Evolutionary conservation across 2,113 vertebrate genomes (phyloP), one percentile per base, ranked within the genome.

Genomic region (Marmota monax): DNA sequence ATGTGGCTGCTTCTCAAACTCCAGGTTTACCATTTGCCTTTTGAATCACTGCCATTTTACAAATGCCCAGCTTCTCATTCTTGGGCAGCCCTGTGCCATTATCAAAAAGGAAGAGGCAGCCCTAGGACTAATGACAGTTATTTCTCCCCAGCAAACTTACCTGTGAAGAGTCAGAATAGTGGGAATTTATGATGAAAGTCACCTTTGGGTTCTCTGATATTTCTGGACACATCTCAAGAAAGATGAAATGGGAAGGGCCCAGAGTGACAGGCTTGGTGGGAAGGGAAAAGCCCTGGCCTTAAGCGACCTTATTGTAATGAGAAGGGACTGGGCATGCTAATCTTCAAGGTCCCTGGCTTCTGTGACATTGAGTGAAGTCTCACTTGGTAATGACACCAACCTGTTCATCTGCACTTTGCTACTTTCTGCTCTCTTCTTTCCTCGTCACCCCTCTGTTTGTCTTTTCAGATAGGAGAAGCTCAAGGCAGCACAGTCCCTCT

Each of bases 301-400:
- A 53, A 34, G 37, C 4, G 45, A 70, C 29, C 53, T 92, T 48
- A 16, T 39, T 78, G 37, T 74, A 78, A 53, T 20, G 85, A 63
- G 48, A 90, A 70, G 61, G n/a, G 16, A 42, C 53, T 90, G 80
- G 32, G 9, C 12, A 7, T 61, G 13, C 42, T 53, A 53, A 42
- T 37, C 27, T 67, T 58, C 86, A 82, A 61, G 89, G 17, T 45
- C 61, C 7, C 87, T 96, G 89, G 72, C 48, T 94, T 88, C 92
- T 73, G 34, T 76, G 72, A 51, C 76, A 42, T 10, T 32, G 89
- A 84, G n/a, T 83, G 45, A 95, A 90, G 25, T 84, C 56, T 78
- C 37, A 48, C 32, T 92, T 84, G 67, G 73, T 69, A 94, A 82
- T 82, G 85, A 90, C 12, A 23, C 73, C 85, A 85, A 20, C 65